Percentiles rank a stretch among this genome's conserved stretches.
These are phyloP conservation scores for Pelobates fuscus DNA, from an alignment of 2,113 vertebrate genomes.

Conservation along the genomic window DNA sequence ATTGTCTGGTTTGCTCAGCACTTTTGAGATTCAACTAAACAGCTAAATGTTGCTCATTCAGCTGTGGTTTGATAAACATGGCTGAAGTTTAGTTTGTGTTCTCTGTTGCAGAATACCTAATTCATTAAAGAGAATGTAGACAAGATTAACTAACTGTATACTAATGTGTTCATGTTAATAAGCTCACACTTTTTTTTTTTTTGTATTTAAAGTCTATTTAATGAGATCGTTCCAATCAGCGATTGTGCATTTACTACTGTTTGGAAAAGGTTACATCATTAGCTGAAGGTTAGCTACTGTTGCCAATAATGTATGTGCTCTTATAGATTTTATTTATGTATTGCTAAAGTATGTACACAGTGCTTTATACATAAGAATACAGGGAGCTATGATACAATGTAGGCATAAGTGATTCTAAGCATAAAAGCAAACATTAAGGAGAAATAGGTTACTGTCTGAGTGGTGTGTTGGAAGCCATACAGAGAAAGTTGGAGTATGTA, in stretches of 20 bases:
- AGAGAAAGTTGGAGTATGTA: constrained; percentile 39
- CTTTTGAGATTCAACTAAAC: too few species aligned
- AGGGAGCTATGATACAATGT: constrained; percentile 28
- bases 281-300: not conserved
- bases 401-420: constrained; percentile 30
- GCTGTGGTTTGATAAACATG: too few species aligned
- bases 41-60: too few species aligned
- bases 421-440: constrained; percentile 36
- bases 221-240: not conserved
- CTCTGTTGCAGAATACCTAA: too few species aligned
- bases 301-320: constrained; percentile 7
- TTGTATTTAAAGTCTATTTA: too few species aligned
- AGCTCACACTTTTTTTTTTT: too few species aligned
- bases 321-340: constrained; percentile 13
- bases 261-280: not conserved
- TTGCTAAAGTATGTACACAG: constrained; percentile 41
- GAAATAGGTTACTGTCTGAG: constrained; percentile 46
- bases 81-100: too few species aligned
- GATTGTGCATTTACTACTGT: not conserved
- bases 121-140: too few species aligned
- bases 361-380: constrained; percentile 29
- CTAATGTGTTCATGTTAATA: too few species aligned
- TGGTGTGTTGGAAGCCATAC: constrained; percentile 41
- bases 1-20: too few species aligned
- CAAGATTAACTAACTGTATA: too few species aligned